Conservation (phyloP, 2,113 vertebrate genomes). For the Plestiodon gilberti region DNA sequence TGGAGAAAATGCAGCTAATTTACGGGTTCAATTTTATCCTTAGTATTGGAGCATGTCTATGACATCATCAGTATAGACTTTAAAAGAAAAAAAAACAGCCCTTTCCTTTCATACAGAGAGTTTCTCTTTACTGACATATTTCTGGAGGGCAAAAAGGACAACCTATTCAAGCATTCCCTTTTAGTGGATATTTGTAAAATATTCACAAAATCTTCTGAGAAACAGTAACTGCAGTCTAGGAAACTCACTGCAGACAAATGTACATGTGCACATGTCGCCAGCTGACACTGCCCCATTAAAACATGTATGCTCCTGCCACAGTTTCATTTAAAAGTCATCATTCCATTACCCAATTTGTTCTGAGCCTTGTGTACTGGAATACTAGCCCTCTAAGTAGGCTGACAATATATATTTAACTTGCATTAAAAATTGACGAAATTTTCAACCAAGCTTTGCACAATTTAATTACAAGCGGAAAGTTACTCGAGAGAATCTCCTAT, state of each 20-base stretch:
- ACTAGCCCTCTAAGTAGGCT: conserved; percentile 66
- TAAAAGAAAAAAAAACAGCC: conserved; percentile 2
- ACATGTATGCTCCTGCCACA: conserved; percentile 54
- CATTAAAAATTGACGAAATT: conserved; percentile 72
- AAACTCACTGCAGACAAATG: conserved; percentile 49
- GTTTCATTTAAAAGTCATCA: conserved; percentile 67
- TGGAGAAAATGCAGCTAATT: conserved; percentile 14
- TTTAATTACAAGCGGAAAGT: conserved; percentile 74
- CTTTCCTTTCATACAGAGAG: neutral
- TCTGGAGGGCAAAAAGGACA: conserved; percentile 7
- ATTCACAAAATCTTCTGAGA: conserved; percentile 65
- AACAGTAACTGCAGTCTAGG: conserved; percentile 59
- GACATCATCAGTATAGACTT: conserved; percentile 40
- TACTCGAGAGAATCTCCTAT: conserved; percentile 63
- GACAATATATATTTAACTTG: conserved; percentile 70
- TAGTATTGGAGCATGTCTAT: neutral
- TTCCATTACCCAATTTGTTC: conserved; percentile 72
- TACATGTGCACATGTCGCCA: conserved; percentile 24
- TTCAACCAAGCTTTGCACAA: conserved; percentile 67
- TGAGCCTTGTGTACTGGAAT: conserved; percentile 61
- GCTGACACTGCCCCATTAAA: conserved; percentile 56
- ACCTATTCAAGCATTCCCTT: conserved; percentile 47
- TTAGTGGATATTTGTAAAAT: conserved; percentile 60
- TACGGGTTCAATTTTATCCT: neutral
- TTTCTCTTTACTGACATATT: neutral